Conservation (phyloP, 2,888 invertebrate species). For the Sinotaia quadrata region DNA sequence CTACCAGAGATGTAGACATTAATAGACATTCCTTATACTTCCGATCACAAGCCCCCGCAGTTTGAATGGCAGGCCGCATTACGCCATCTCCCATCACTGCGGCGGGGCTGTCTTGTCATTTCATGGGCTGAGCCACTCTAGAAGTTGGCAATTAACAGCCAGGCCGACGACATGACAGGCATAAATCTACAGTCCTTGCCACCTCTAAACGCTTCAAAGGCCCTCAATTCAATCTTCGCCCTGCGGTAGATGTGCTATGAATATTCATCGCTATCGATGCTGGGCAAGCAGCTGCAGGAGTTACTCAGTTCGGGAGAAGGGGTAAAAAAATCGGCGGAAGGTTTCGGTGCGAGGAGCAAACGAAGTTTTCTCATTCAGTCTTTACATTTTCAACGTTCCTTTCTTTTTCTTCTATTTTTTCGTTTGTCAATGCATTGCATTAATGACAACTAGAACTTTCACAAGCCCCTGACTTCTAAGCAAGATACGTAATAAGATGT, state of each 20-base stretch:
- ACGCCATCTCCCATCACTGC: not conserved
- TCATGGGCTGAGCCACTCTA: conserved; percentile 3
- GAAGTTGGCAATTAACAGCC: not conserved
- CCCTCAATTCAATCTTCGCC: conserved; percentile 10
- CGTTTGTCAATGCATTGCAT: too few relatives aligned
- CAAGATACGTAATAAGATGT: too few relatives aligned
- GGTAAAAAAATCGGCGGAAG: not conserved
- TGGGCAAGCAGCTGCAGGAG: not conserved
- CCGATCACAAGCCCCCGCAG: not conserved
- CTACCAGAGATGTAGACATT: too few relatives aligned
- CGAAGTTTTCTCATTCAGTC: too few relatives aligned
- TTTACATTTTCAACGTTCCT: too few relatives aligned
- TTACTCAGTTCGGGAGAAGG: not conserved
- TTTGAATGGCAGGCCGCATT: conserved; percentile 11
- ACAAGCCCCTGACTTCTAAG: too few relatives aligned
- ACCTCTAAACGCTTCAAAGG: conserved; percentile 8
- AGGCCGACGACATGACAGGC: not conserved
- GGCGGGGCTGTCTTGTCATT: not conserved
- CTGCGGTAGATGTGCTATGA: conserved; percentile 2
- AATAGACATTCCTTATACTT: not conserved
- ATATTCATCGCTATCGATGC: conserved; percentile 13
- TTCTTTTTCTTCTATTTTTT: too few relatives aligned
- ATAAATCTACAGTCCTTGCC: not conserved
- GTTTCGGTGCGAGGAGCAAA: too few relatives aligned
- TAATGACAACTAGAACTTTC: too few relatives aligned